These are phyloP conservation scores for Pachypanchax playfairii DNA, from an alignment of 2,113 vertebrate genomes.

Conservation along the genomic window DNA sequence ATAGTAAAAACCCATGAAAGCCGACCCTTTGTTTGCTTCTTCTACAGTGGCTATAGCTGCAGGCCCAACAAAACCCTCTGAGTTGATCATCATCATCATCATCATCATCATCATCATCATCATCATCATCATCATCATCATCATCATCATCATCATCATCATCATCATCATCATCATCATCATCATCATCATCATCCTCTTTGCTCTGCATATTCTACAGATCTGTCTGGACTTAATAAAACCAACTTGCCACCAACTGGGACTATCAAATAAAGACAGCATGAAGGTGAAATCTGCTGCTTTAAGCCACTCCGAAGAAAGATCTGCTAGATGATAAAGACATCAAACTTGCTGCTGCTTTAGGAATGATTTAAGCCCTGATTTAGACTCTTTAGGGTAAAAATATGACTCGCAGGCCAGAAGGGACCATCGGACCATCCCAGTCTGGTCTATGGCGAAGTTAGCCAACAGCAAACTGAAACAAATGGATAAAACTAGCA, in stretches of 20 bases:
- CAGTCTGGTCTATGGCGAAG: too few species aligned
- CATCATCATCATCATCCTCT: constrained; percentile 53
- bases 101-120: constrained; percentile 51
- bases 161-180: constrained; percentile 48
- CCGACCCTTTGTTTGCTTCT: constrained; percentile 37
- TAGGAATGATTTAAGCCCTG: too few species aligned
- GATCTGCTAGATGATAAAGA: constrained; percentile 33
- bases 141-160: constrained; percentile 54
- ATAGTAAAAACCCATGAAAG: constrained; percentile 46
- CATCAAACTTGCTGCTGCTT: constrained; percentile 23
- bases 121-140: constrained; percentile 55
- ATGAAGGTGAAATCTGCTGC: constrained; percentile 26
- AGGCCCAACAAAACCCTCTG: constrained; percentile 50
- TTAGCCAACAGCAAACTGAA: too few species aligned
- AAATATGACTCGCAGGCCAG: too few species aligned
- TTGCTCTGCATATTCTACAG: constrained; percentile 33
- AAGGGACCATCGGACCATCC: too few species aligned
- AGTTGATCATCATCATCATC: constrained; percentile 62
- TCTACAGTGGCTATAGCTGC: constrained; percentile 51
- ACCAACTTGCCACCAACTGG: constrained; percentile 61
- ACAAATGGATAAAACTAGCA: too few species aligned
- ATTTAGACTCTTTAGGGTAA: too few species aligned
- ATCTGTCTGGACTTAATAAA: constrained; percentile 65
- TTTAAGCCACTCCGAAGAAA: constrained; percentile 25
- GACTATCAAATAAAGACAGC: constrained; percentile 55